Evolutionary conservation across 2,113 vertebrate species (phyloP).

Genomic region (Plestiodon gilberti): DNA sequence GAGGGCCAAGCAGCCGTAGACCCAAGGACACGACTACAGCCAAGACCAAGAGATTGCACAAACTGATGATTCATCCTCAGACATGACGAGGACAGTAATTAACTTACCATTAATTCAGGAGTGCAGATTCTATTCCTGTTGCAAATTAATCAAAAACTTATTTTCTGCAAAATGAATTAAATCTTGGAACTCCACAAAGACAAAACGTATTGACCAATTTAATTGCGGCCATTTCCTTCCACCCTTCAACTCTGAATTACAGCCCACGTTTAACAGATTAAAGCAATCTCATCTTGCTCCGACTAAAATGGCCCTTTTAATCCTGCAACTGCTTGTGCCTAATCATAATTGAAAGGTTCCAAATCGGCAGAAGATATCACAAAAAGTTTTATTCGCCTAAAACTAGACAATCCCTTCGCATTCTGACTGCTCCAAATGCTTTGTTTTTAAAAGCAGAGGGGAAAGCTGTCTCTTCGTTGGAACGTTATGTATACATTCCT

Average conservation of each 20-base stretch:
- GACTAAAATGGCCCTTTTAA: slow-evolving; percentile 27
- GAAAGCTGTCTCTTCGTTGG: not conserved
- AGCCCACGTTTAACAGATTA: slow-evolving; percentile 24
- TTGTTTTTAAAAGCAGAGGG: not conserved
- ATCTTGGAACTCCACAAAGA: slow-evolving; percentile 4
- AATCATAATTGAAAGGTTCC: not conserved
- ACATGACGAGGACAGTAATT: not conserved
- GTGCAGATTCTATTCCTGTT: not conserved
- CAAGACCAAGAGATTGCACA: not conserved
- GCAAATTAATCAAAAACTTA: slow-evolving; percentile 41
- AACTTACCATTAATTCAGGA: slow-evolving; percentile 10
- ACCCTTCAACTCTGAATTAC: slow-evolving; percentile 19
- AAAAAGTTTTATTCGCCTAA: not conserved
- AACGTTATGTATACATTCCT: not conserved
- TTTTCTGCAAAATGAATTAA: slow-evolving; percentile 31
- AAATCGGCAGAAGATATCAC: not conserved
- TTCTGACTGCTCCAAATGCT: not conserved
- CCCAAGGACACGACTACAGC: not conserved
- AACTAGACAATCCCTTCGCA: not conserved
- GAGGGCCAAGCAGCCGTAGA: not conserved
- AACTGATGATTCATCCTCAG: not conserved
- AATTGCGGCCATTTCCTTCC: slow-evolving; percentile 11
- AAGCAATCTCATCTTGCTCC: slow-evolving; percentile 33
- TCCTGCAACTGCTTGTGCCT: not conserved
- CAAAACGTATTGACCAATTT: slow-evolving; percentile 11